Percentiles rank a stretch among this genome's conserved stretches.
Conservation (phyloP, 1,140 invertebrate genomes). For the Euwallacea similis region DNA sequence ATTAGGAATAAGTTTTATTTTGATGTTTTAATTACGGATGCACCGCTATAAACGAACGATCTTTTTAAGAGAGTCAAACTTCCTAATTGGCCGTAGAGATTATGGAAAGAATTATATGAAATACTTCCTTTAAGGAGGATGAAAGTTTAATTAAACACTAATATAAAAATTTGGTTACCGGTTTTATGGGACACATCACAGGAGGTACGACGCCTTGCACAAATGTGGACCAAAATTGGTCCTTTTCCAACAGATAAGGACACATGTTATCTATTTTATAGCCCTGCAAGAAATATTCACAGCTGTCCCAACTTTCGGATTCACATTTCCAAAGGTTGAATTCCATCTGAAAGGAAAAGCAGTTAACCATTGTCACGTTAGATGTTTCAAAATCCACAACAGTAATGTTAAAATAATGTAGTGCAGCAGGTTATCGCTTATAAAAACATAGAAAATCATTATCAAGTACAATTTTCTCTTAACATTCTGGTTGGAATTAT, state of each 20-base stretch:
- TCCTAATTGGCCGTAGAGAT: background rate
- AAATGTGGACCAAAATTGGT: conserved; percentile 22
- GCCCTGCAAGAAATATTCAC: conserved; percentile 21
- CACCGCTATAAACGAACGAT: conserved; percentile 2
- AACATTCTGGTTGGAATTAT: too few relatives aligned
- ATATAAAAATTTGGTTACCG: conserved; percentile 12
- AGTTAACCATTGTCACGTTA: too few relatives aligned
- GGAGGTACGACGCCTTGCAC: conserved; percentile 7
- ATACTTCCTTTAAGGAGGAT: background rate
- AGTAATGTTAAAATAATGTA: too few relatives aligned
- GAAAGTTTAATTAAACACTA: conserved; percentile 4
- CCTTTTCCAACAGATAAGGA: background rate
- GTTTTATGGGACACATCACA: conserved; percentile 19
- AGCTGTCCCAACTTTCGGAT: conserved; percentile 13
- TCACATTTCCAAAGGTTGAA: conserved; percentile 27
- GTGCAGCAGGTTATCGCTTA: too few relatives aligned
- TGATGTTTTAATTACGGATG: conserved; percentile 19
- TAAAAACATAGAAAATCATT: too few relatives aligned
- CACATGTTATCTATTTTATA: conserved; percentile 8
- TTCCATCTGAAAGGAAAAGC: conserved; percentile 22
- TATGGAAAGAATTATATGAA: background rate
- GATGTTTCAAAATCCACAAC: too few relatives aligned
- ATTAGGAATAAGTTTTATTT: conserved; percentile 22
- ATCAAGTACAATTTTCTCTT: too few relatives aligned
- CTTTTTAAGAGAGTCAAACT: background rate